phyloP scores from a whole-genome alignment of 1,140 invertebrate genomes.

The Bicyclus anynana region DNA sequence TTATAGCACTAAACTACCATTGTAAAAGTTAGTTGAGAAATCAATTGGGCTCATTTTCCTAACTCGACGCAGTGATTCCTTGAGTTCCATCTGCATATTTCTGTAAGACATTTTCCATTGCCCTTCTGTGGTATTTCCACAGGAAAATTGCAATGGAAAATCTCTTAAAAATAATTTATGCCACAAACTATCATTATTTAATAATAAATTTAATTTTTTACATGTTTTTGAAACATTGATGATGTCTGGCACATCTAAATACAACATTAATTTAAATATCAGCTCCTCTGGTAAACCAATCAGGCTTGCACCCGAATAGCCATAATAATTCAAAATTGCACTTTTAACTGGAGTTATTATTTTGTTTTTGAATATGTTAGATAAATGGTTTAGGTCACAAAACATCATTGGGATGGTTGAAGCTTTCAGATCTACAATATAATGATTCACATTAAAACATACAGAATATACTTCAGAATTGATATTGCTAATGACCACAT shows the following conservation, averaged over 20 bases:
- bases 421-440: constrained; percentile 47
- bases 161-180: constrained; percentile 53
- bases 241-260: constrained; percentile 42
- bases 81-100: constrained; percentile 31
- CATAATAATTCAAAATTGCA: constrained; percentile 49
- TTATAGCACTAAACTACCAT: too few relatives aligned
- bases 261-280: constrained; percentile 44
- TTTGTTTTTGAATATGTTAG: constrained; percentile 50
- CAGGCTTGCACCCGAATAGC: constrained; percentile 61
- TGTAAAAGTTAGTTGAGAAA: too few relatives aligned
- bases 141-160: constrained; percentile 33
- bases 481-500: constrained; percentile 46
- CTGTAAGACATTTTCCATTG: constrained; percentile 49
- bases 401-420: constrained; percentile 54
- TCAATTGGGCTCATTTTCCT: constrained; percentile 21
- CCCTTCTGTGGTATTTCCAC: constrained; percentile 5
- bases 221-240: constrained; percentile 47
- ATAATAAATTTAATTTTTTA: constrained; percentile 36
- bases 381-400: constrained; percentile 52
- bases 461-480: constrained; percentile 53
- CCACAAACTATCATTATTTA: constrained; percentile 48
- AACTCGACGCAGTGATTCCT: constrained; percentile 26
- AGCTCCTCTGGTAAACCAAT: constrained; percentile 65
- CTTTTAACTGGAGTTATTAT: constrained; percentile 55
- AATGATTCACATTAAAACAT: constrained; percentile 49